These are phyloP conservation scores for Dreissena rostriformis DNA, from an alignment of 1,140 invertebrate genomes.

Conservation along the genomic window DNA sequence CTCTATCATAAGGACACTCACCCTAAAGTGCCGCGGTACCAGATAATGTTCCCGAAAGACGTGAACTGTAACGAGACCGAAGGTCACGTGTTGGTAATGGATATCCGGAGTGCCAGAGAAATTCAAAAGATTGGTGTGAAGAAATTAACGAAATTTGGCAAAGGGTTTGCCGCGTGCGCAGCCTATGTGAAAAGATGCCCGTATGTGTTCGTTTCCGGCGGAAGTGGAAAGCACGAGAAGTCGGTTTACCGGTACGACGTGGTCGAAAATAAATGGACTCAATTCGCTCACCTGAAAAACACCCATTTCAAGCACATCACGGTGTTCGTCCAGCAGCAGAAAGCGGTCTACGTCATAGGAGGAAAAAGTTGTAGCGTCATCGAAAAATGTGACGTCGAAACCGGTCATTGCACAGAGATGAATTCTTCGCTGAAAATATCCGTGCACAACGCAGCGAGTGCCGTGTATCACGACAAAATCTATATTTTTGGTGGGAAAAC, in stretches of 20 bases:
- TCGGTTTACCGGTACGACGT: slow-evolving; percentile 33
- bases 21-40: neutral
- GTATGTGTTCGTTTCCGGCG: slow-evolving; percentile 43
- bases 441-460: neutral
- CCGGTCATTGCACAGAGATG: slow-evolving; percentile 7
- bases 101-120: slow-evolving; percentile 7
- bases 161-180: slow-evolving; percentile 29
- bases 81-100: slow-evolving; percentile 11
- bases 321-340: slow-evolving; percentile 9
- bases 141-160: slow-evolving; percentile 36
- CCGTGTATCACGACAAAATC: slow-evolving; percentile 7
- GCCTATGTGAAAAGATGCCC: slow-evolving; percentile 23
- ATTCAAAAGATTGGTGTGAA: slow-evolving; percentile 29
- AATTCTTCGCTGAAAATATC: neutral
- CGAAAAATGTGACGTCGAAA: slow-evolving; percentile 42
- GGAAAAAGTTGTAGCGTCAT: slow-evolving; percentile 12
- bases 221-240: slow-evolving; percentile 7
- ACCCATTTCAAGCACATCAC: slow-evolving; percentile 25
- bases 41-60: slow-evolving; percentile 20
- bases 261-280: slow-evolving; percentile 39
- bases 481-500: slow-evolving; percentile 50
- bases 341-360: slow-evolving; percentile 29
- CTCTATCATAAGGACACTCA: neutral
- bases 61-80: neutral
- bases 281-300: neutral